phyloP scores from a whole-genome alignment of 2,113 vertebrate genomes.

The Bucco capensis region DNA sequence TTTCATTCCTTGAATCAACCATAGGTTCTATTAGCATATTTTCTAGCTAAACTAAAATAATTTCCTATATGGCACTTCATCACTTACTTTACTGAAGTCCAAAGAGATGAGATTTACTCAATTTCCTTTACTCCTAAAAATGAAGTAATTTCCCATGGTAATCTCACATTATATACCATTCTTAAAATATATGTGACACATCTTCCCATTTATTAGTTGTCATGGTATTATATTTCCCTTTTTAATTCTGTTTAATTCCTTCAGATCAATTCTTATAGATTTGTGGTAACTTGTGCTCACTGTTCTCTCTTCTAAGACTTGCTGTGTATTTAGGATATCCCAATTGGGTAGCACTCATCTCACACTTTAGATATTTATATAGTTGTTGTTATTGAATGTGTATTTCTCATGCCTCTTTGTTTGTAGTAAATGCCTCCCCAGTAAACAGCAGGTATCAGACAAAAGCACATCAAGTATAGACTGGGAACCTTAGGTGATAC shows the following conservation, averaged over 20 bases:
- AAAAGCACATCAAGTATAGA: neutral
- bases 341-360: neutral
- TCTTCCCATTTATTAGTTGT: neutral
- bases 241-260: neutral
- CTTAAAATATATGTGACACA: neutral
- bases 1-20: neutral
- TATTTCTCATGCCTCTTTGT: neutral
- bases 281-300: neutral
- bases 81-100: neutral
- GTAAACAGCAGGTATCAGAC: neutral
- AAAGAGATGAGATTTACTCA: neutral
- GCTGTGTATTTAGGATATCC: neutral
- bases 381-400: neutral
- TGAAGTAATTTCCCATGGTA: neutral
- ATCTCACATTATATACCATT: neutral
- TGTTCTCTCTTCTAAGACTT: neutral
- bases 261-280: neutral
- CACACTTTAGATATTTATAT: neutral
- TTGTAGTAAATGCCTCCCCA: neutral
- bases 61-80: neutral
- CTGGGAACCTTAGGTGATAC: neutral
- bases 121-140: constrained; percentile 1
- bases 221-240: neutral
- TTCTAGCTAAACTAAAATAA: neutral
- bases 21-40: neutral